Base-by-base conservation (phyloP, 2,113 vertebrate genomes). In the Mormyrus lacerda region DNA sequence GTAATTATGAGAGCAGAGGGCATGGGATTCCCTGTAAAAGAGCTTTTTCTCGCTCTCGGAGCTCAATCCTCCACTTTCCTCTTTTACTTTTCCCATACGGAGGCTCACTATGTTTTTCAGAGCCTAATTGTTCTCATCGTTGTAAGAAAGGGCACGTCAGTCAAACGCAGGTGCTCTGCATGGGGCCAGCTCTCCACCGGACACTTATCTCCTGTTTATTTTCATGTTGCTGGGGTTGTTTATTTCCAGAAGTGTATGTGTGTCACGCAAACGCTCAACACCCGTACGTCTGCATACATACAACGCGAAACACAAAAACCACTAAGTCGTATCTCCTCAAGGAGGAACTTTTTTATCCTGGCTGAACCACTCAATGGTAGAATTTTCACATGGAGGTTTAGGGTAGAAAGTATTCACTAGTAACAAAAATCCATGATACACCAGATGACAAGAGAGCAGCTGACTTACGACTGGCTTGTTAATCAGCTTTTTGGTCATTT, bases 131-230 rank as follows among this genome's bases (percentile, higher is more conserved):
- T 95, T 95, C 95, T 95, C 95, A 95, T 95, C 94, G 95, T 95
- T 93, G 93, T 95, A 95, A 96, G 95, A 96, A 96, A 95, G 95
- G 94, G 94, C 95, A 95, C 95, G 96, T 96, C 95, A 96, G 95
- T 96, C 96, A 96, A 95, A 94, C 93, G 94, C 95, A 95, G 95
- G 96, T 94, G 95, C 94, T 94, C 95, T 95, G 93, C 92, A 93
- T 95, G 95, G 94, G 93, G 95, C 94, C 87, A 87, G 92, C 92
- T 91, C 91, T 94, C 93, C 91, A 90, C 93, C 93, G 91, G 92
- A 90, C 85, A 82, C 88, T 90, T 90, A 85, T 83, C 51, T 53
- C 55, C 6, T 0, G 44, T 55, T 47, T 84, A 11, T 90, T 76
- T 88, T 86, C 27, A 2, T 35, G 50, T 91, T 92, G 89, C 88